phyloP scores from a whole-genome alignment of 2,888 invertebrate genomes.

The Hetaerina titia region DNA sequence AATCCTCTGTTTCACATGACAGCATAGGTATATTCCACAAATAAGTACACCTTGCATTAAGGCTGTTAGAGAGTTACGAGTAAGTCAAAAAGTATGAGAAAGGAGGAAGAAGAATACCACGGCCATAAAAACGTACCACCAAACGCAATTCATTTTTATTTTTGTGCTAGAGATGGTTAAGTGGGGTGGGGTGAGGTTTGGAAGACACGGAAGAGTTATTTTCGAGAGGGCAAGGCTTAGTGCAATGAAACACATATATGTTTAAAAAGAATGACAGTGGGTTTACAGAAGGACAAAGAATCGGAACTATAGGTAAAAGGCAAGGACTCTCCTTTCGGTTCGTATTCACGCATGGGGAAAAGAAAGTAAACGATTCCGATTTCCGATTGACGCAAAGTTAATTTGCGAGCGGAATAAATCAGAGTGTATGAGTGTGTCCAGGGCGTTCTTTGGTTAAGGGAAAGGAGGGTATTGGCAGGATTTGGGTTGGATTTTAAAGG shows the following conservation, averaged over 20 bases:
- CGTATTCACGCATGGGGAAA: neutral
- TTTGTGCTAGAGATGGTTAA: neutral
- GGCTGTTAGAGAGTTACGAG: neutral
- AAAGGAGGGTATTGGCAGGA: neutral
- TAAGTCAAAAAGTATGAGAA: neutral
- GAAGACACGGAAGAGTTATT: neutral
- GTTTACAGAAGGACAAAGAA: neutral
- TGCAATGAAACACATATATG: neutral
- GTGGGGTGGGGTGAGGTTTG: neutral
- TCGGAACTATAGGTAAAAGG: neutral
- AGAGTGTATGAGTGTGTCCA: neutral
- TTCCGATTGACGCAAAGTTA: neutral
- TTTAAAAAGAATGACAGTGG: neutral
- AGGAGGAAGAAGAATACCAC: neutral
- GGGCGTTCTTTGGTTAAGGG: neutral
- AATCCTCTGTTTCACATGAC: too few species aligned
- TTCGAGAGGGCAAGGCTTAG: too few species aligned
- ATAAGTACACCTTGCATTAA: neutral
- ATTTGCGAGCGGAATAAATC: constrained; percentile 41
- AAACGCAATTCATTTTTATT: neutral
- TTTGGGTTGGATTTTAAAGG: neutral
- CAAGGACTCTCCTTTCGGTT: neutral
- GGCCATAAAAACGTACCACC: neutral
- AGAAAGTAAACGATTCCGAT: neutral
- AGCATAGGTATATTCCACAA: too few species aligned